Conservation (phyloP, 64 coral and sea anemone species). For the Pachyseris speciosa region DNA sequence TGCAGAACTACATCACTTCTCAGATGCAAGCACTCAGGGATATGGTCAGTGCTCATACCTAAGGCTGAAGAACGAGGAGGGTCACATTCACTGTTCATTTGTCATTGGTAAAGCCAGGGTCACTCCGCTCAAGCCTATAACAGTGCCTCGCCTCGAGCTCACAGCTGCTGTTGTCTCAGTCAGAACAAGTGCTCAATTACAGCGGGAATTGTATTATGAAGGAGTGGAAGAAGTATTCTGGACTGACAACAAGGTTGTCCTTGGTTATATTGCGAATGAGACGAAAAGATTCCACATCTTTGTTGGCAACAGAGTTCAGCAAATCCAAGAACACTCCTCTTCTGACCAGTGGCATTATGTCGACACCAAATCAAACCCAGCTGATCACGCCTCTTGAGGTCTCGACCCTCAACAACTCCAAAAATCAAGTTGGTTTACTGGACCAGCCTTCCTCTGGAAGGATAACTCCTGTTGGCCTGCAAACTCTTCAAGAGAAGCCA, state of each 20-base stretch:
- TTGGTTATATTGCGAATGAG: not conserved
- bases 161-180: not conserved
- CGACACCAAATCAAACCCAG: not conserved
- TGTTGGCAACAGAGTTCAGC: not conserved
- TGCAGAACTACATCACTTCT: not conserved
- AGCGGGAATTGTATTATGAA: not conserved
- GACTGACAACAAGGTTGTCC: conserved; percentile 24
- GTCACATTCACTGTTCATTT: not conserved
- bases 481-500: too few species aligned
- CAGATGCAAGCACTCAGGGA: not conserved
- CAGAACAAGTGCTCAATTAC: not conserved
- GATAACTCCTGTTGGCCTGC: not conserved
- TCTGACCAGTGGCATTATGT: conserved; percentile 4
- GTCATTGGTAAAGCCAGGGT: not conserved
- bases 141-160: not conserved
- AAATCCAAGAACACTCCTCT: not conserved
- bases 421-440: not conserved
- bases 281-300: not conserved
- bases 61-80: not conserved
- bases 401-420: not conserved
- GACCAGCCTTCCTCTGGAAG: not conserved
- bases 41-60: conserved; percentile 15
- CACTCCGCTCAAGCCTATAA: not conserved
- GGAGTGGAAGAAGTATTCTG: conserved; percentile 1
- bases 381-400: too few species aligned